A percentile compares a stretch with the other conserved stretches of the same genome.
These are phyloP conservation scores for Pristionchus entomophagus DNA, from an alignment of 2,888 invertebrate species.

Conservation along the genomic window DNA sequence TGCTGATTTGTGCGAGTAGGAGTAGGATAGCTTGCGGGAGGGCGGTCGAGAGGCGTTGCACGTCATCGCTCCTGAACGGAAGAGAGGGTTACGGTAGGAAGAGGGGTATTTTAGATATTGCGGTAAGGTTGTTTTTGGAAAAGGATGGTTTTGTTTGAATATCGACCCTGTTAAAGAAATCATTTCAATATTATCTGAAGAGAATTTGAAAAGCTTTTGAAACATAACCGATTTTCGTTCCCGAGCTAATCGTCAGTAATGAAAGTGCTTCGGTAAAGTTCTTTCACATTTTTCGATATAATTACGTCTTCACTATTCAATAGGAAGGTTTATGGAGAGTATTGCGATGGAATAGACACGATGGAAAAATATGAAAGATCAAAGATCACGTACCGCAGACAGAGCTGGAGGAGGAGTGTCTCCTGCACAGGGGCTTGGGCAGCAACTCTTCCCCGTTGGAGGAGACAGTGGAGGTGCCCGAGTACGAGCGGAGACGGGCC, in stretches of 20 bases:
- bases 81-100: not conserved
- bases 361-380: not conserved
- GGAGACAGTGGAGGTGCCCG: constrained; percentile 57
- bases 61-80: not conserved
- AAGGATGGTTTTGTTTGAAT: too few relatives aligned
- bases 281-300: too few relatives aligned
- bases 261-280: too few relatives aligned
- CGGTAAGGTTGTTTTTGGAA: too few relatives aligned
- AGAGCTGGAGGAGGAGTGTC: constrained; percentile 57
- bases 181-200: too few relatives aligned
- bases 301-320: too few relatives aligned
- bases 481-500: constrained; percentile 56
- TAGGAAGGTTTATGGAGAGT: too few relatives aligned
- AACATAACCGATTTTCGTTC: too few relatives aligned
- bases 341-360: too few relatives aligned
- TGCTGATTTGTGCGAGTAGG: constrained; percentile 56
- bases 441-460: constrained; percentile 56
- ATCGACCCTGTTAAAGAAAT: too few relatives aligned
- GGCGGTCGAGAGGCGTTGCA: constrained; percentile 56
- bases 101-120: not conserved
- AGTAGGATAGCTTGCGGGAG: constrained; percentile 62
- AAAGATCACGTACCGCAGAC: constrained; percentile 37
- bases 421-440: constrained; percentile 70
- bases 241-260: too few relatives aligned
- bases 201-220: too few relatives aligned